These are phyloP conservation scores for Speoplatyrhinus poulsoni DNA, from an alignment of 2,113 vertebrate genomes.

Conservation along the genomic window DNA sequence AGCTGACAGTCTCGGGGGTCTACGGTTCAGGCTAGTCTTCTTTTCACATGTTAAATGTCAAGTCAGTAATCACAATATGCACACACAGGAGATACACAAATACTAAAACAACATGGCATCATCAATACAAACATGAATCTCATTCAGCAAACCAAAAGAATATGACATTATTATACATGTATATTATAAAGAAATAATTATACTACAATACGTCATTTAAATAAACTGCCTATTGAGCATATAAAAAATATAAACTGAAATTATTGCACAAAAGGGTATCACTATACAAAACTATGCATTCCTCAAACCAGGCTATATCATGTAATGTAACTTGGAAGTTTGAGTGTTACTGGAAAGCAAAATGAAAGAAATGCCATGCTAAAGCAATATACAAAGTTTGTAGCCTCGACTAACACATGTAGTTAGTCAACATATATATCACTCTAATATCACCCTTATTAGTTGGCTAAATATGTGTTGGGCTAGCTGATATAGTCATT, in stretches of 20 bases:
- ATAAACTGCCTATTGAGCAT: too few relatives aligned
- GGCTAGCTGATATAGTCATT: background rate
- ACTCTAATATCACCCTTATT: background rate
- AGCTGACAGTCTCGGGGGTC: slow-evolving; percentile 16
- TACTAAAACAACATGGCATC: background rate
- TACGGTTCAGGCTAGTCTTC: background rate
- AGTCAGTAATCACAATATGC: background rate
- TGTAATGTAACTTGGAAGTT: too few relatives aligned
- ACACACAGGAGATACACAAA: background rate
- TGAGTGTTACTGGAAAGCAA: too few relatives aligned
- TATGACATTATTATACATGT: too few relatives aligned
- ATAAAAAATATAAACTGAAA: background rate
- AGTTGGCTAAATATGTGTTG: background rate
- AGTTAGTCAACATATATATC: background rate
- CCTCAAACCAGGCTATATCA: background rate
- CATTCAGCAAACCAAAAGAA: background rate
- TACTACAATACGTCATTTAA: too few relatives aligned
- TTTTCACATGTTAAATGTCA: slow-evolving; percentile 10
- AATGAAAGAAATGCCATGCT: too few relatives aligned
- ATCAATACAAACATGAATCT: background rate
- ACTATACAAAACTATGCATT: background rate
- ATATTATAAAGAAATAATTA: too few relatives aligned
- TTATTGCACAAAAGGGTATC: background rate
- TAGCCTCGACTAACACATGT: background rate
- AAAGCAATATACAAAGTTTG: background rate